A percentile compares a stretch with the other conserved stretches of the same genome.
Evolutionary conservation across 2,113 vertebrate genomes (phyloP).

Genomic region (Lathamus discolor): DNA sequence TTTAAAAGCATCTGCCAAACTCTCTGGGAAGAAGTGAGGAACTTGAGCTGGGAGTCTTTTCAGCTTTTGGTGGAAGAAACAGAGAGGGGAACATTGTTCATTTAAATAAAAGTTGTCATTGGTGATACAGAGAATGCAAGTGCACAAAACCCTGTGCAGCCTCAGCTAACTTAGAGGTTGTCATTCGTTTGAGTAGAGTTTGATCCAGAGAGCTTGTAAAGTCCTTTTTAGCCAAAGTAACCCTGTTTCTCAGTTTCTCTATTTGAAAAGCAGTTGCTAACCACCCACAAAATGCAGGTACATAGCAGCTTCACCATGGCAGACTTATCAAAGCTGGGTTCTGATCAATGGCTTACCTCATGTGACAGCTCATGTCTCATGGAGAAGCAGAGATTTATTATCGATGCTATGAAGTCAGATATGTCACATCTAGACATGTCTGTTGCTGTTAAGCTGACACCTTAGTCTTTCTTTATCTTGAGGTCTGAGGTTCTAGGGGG

Average conservation of each 20-base stretch:
- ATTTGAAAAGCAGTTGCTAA: not conserved
- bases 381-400: not conserved
- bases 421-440: not conserved
- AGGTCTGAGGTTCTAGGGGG: not conserved
- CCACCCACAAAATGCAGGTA: not conserved
- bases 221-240: not conserved
- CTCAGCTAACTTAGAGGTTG: not conserved
- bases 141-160: not conserved
- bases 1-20: not conserved
- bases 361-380: not conserved
- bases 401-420: not conserved
- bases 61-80: not conserved
- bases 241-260: not conserved
- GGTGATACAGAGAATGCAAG: not conserved
- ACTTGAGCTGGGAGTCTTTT: not conserved
- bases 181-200: not conserved
- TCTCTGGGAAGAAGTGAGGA: not conserved
- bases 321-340: not conserved
- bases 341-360: not conserved
- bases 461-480: not conserved
- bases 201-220: not conserved
- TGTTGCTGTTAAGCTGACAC: not conserved
- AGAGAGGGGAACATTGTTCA: not conserved
- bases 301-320: not conserved
- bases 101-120: constrained; percentile 45